Evolutionary conservation across 2,888 invertebrate species (phyloP).

Genomic region (Acleris holmiana): DNA sequence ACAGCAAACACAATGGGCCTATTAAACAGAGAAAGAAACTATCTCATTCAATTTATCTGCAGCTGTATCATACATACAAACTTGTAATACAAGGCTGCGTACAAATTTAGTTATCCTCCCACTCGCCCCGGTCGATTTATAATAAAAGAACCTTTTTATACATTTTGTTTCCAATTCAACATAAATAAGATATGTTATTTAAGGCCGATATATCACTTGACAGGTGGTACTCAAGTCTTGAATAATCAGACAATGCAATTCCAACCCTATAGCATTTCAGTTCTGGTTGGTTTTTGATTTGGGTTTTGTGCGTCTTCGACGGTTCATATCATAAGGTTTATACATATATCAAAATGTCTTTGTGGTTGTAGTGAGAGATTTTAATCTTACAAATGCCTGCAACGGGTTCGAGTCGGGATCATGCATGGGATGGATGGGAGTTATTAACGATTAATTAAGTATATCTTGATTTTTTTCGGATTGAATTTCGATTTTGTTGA

Average conservation of each 20-base stretch:
- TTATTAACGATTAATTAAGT: slow-evolving; percentile 65
- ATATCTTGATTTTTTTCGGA: slow-evolving; percentile 46
- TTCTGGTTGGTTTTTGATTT: slow-evolving; percentile 54
- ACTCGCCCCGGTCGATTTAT: slow-evolving; percentile 73
- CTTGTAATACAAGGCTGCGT: slow-evolving; percentile 72
- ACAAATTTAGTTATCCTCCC: slow-evolving; percentile 83
- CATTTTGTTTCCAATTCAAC: slow-evolving; percentile 83
- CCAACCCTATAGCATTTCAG: slow-evolving; percentile 46
- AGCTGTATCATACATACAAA: slow-evolving; percentile 55
- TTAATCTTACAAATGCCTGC: slow-evolving; percentile 66
- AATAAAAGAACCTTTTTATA: slow-evolving; percentile 80
- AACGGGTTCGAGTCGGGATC: slow-evolving; percentile 57
- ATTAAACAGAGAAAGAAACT: slow-evolving; percentile 66
- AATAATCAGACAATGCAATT: slow-evolving; percentile 48
- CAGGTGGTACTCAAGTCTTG: slow-evolving; percentile 78
- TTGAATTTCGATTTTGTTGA: slow-evolving; percentile 45
- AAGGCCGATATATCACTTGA: slow-evolving; percentile 84
- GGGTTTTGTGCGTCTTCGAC: slow-evolving; percentile 43
- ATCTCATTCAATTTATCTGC: slow-evolving; percentile 75
- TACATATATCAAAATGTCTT: slow-evolving; percentile 81
- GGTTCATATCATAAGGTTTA: slow-evolving; percentile 76
- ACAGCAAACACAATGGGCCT: slow-evolving; percentile 52
- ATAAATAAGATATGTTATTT: slow-evolving; percentile 86
- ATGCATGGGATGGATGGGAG: slow-evolving; percentile 55
- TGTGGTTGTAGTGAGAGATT: slow-evolving; percentile 81